These are phyloP conservation scores for Lasius platythorax DNA, from an alignment of 2,888 invertebrate genomes.

Conservation along the genomic window DNA sequence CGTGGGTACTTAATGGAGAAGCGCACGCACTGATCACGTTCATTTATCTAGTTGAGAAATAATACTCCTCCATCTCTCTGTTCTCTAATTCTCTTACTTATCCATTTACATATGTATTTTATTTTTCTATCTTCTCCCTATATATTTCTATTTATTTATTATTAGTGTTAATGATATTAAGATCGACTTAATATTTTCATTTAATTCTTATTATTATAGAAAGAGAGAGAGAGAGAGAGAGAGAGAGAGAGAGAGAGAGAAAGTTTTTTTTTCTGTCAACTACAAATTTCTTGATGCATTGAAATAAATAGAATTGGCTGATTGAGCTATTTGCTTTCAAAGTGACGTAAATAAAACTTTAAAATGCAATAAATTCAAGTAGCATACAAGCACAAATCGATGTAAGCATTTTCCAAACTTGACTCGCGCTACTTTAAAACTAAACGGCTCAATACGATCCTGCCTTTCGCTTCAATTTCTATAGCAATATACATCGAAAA, in stretches of 20 bases:
- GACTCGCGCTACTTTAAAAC: slow-evolving; percentile 47
- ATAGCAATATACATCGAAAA: slow-evolving; percentile 45
- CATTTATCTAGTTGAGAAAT: slow-evolving; percentile 11
- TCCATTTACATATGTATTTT: not conserved
- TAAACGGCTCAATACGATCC: slow-evolving; percentile 46
- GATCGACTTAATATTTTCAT: not conserved
- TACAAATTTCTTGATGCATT: slow-evolving; percentile 15
- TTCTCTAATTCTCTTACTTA: slow-evolving; percentile 15
- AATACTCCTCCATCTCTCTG: not conserved
- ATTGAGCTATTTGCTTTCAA: slow-evolving; percentile 34
- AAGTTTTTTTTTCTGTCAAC: not conserved
- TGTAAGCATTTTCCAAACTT: slow-evolving; percentile 42
- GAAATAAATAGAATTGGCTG: slow-evolving; percentile 23
- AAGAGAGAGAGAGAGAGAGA: not conserved
- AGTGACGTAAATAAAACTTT: slow-evolving; percentile 48
- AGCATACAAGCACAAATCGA: slow-evolving; percentile 32
- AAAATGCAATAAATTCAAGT: slow-evolving; percentile 29
- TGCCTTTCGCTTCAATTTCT: slow-evolving; percentile 27
- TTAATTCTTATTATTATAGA: not conserved
- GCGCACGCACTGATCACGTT: slow-evolving; percentile 13
- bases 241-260: not conserved
- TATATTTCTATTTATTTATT: not conserved
- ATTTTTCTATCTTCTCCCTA: not conserved
- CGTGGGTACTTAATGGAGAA: slow-evolving; percentile 16
- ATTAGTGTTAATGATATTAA: not conserved